Evolutionary conservation across 2,888 invertebrate species (phyloP).

Genomic region (Philereme vetulata): DNA sequence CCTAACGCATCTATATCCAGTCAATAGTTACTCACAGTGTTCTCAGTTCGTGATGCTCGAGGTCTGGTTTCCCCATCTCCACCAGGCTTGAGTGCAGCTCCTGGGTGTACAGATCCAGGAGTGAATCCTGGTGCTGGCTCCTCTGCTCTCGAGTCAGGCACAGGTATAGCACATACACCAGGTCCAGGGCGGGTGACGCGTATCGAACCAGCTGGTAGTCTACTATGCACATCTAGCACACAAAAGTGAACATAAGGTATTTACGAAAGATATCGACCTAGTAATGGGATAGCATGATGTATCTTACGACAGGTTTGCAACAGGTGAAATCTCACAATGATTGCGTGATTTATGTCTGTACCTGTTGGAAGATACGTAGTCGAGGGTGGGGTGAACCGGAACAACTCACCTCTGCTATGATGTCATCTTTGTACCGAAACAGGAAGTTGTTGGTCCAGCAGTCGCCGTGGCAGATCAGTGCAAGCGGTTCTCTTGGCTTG

Average conservation of each 20-base stretch:
- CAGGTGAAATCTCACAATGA: no score
- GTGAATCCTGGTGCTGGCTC: constrained; percentile 79
- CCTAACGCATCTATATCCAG: not conserved
- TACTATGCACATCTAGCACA: constrained; percentile 85
- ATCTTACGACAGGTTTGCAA: no score
- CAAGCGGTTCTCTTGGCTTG: constrained; percentile 84
- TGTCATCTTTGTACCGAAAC: constrained; percentile 83
- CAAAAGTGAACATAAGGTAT: not conserved
- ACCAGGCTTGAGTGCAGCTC: constrained; percentile 83
- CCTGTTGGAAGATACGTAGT: no score
- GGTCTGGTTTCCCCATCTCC: constrained; percentile 69
- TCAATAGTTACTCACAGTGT: constrained; percentile 74
- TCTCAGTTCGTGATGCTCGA: constrained; percentile 79
- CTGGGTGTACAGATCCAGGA: constrained; percentile 85
- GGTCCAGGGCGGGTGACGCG: constrained; percentile 87
- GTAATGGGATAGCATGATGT: no score
- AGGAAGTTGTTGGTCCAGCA: constrained; percentile 91
- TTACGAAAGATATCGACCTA: no score
- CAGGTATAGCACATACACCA: constrained; percentile 86
- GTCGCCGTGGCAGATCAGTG: constrained; percentile 89
- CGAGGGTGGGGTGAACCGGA: no score
- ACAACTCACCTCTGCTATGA: constrained; percentile 77
- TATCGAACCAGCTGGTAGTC: constrained; percentile 89
- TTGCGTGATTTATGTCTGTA: no score
- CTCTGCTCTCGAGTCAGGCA: constrained; percentile 86